These are phyloP conservation scores for Periophthalmodon schlosseri DNA, from an alignment of 2,113 vertebrate species.

Conservation along the genomic window DNA sequence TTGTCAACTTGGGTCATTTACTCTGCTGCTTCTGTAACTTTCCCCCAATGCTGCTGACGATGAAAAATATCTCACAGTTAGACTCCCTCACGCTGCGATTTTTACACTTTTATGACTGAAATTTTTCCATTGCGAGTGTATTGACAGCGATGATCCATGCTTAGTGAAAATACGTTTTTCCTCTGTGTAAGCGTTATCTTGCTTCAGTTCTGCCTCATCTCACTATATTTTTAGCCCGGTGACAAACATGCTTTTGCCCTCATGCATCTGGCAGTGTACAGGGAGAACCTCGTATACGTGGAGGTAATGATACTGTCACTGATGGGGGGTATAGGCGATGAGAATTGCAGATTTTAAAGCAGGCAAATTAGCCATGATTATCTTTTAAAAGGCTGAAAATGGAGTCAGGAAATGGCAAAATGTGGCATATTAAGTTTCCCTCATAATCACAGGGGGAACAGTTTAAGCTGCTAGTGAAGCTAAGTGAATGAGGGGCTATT, in stretches of 20 bases:
- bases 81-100: conserved; percentile 18
- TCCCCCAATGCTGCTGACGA: conserved; percentile 19
- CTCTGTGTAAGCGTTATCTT: conserved; percentile 16
- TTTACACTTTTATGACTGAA: conserved; percentile 18
- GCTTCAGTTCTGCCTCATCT: conserved; percentile 11
- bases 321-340: conserved; percentile 14
- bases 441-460: conserved; percentile 9
- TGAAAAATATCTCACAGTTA: conserved; percentile 23
- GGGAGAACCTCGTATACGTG: conserved; percentile 9
- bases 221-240: conserved; percentile 30
- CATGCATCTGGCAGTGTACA: conserved; percentile 7
- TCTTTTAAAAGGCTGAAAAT: conserved; percentile 23
- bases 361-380: conserved; percentile 38
- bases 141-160: conserved; percentile 11
- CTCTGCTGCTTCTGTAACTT: conserved; percentile 33
- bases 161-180: conserved; percentile 21
- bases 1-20: conserved; percentile 40
- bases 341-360: conserved; percentile 45
- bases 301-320: conserved; percentile 57
- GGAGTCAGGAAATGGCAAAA: conserved; percentile 32
- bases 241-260: conserved; percentile 17
- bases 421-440: conserved; percentile 19
- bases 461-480: conserved; percentile 21
- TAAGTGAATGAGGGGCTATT: conserved; percentile 43
- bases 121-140: conserved; percentile 3